Percentiles rank a stretch among this genome's conserved stretches.
These are phyloP conservation scores for Casuarius casuarius DNA, from an alignment of 2,113 vertebrate genomes.

Conservation along the genomic window DNA sequence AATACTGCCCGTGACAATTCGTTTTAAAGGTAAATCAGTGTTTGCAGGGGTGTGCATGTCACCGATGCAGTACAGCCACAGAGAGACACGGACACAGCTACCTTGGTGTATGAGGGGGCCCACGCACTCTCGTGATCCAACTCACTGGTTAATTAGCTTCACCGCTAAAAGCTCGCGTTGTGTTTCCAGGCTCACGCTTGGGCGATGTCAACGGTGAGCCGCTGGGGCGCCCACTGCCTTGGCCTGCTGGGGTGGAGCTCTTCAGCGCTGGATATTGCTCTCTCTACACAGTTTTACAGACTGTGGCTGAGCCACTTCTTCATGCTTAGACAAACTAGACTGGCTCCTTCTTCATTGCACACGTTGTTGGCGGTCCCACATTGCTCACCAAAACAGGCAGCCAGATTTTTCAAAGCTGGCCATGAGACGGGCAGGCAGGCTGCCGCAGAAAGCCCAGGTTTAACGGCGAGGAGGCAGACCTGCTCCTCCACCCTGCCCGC, in stretches of 20 bases:
- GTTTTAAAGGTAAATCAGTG: too few species aligned
- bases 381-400: not conserved
- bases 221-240: not conserved
- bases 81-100: too few species aligned
- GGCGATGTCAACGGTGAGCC: not conserved
- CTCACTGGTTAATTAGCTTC: not conserved
- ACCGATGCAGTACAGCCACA: too few species aligned
- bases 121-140: too few species aligned
- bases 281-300: not conserved
- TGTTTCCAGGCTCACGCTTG: not conserved
- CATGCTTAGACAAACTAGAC: not conserved
- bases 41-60: too few species aligned
- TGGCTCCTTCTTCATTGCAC: not conserved
- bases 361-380: not conserved
- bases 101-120: too few species aligned
- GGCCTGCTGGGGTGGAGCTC: not conserved
- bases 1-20: not conserved
- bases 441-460: not conserved
- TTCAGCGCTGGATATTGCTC: not conserved
- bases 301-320: not conserved
- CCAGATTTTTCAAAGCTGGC: not conserved
- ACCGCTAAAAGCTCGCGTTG: not conserved
- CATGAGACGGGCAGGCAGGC: not conserved
- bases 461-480: not conserved
- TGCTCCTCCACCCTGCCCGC: rapidly evolving